Base-by-base conservation (phyloP, 2,113 vertebrate species). In the Lagopus muta region DNA sequence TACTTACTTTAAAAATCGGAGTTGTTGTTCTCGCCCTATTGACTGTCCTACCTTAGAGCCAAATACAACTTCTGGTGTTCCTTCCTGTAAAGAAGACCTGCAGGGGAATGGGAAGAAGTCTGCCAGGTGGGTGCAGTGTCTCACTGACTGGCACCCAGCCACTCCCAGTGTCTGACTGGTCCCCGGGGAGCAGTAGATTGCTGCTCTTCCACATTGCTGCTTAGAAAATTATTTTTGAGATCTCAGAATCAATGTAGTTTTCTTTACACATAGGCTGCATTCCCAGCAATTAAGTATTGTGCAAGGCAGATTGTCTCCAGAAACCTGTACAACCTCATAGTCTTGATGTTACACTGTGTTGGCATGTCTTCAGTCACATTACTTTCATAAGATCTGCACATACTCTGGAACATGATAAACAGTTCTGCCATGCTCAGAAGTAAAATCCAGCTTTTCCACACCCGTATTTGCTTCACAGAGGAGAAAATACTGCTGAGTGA, bases 141-240 rank as follows among this genome's bases (percentile, higher is more conserved):
- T n/a, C 2, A 0, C 1, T 19, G n/a, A 9, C 10, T 28, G 48
- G 32, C 1, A 34, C 11, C 19, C 11, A 65, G 2, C 15, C 0
- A 0, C n/a, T 74, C 43, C 14, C 32, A 13, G 28, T 9, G 9
- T 32, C 57, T 79, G 52, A 28, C 30, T 0, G 0, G 3, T 25
- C 82, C 62, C 54, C 7, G 36, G 50, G 74, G 60, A 76, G 13
- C 60, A 0, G 0, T 24, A 27, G 57, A 45, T 34, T 12, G 4
- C 0, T 3, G 7, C 20, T 69, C 45, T 75, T 92, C 34, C 67
- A 52, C 0, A 5, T 25, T 61, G 21, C 76, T 83, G 52, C 60
- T 86, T 58, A 58, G 72, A 19, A 28, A 79, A 91, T 54, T 24
- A 54, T 34, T 88, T 84, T 66, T 11, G 40, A 10, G 60, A 71